Evolutionary conservation across 2,113 vertebrate genomes (phyloP), one percentile per base, ranked within the genome.

Genomic region (Shinisaurus crocodilurus): DNA sequence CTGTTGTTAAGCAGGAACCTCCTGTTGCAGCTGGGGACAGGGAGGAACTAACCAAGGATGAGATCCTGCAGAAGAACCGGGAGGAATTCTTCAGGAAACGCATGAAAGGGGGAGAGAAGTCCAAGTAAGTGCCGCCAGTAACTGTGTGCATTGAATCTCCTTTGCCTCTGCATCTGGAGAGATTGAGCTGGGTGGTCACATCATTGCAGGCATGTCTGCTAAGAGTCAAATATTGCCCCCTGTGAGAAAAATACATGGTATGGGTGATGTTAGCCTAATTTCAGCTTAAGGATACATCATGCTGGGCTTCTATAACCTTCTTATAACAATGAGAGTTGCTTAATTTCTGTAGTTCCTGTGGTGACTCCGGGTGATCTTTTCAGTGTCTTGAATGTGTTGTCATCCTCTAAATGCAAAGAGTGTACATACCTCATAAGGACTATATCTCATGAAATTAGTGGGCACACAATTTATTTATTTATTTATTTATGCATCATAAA

Each of bases 21-120:
- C 89, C 0, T 32, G 37, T 37, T 25, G 82, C 90, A 20, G 85
- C 95, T 86, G 98, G 97, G 63, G 94, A 94, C 3, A 98, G 95
- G 92, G 97, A 98, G 86, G 97, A 98, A 81, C 94, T 99, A 95
- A 98, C 97, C 72, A 94, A 96, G 82, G 98, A 99, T 82, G 98
- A 99, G 91, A 96, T 98, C 87, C 95, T 99, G 69, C 97, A 98
- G 86, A 98, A 97, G 94, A 99, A 98, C 34, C 96, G 97, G 15
- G 98, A 98, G 67, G 98, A 99, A 92, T 99, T 99, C 95, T 97
- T 99, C 94, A 98, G 97, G 94, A 99, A 98, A 91, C 98, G 96
- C 65, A 96, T 96, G 92, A 96, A 92, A 89, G 98, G 92, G 3
- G 91, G 88, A 81, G 98, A 98, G 72, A 99, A 98, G 90, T 91